Evolutionary conservation across 2,888 invertebrate genomes (phyloP), one percentile per base, ranked within the genome.

Genomic region (Eristalis pertinax): DNA sequence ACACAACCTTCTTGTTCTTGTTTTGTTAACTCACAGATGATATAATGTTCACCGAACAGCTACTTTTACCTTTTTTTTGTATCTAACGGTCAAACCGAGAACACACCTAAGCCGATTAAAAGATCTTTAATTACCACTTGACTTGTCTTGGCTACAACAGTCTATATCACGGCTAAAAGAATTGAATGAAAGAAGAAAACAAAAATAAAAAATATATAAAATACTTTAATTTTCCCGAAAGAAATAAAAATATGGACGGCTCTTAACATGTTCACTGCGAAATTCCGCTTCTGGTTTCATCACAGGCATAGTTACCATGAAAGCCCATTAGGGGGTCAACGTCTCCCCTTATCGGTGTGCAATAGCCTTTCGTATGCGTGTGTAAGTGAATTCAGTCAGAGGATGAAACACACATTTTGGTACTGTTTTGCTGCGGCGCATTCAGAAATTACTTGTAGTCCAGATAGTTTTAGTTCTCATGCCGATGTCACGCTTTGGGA

Each of bases 261-360:
- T 38, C 15, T 70, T 50, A 64, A 8, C 29, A 15, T 65, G 56
- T 58, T 67, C 70, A 58, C 70, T 86, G 85, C 85, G n/a, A 85
- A 86, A 79, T 64, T 70, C 26, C 26, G 67, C 68, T 22, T 22
- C 60, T 43, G 72, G 50, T 68, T 68, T 56, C 56, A 56, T 76
- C 77, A 38, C 26, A 65, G 73, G 73, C 29, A 41, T 72, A 19
- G 58, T 29, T 64, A 60, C 65, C 78, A 72, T 72, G 63, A 75
- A 75, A 78, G 67, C 74, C 78, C 75, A 86, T 86, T 86, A 82
- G 79, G 78, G 82, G 86, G 86, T 86, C 86, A 86, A 82, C 75
- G 86, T 86, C 86, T 82, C 75, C 72, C 74, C 70, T 32, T 24
- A 70, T 62, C 62, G 73, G 68, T 65, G 41, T 32, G 32, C 32